These are phyloP conservation scores for Otolemur crassicaudatus DNA, from an alignment of 2,797 vertebrate species.

Conservation along the genomic window DNA sequence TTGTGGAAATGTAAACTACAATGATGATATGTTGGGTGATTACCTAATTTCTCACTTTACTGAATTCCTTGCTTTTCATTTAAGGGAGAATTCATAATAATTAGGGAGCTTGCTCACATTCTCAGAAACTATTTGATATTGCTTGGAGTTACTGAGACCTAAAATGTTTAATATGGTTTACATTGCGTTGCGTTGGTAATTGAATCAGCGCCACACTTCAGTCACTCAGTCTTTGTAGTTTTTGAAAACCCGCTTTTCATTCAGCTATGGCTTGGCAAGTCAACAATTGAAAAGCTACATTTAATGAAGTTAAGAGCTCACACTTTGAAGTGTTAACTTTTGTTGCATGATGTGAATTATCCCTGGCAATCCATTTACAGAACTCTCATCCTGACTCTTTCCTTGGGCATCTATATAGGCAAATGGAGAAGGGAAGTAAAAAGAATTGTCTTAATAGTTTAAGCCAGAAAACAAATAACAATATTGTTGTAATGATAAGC, in stretches of 20 bases:
- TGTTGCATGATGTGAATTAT: not conserved
- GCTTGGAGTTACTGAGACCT: slow-evolving; percentile 20
- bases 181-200: not conserved
- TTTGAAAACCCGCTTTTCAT: not conserved
- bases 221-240: not conserved
- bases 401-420: not conserved
- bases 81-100: slow-evolving; percentile 50
- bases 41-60: slow-evolving; percentile 22
- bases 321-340: not conserved
- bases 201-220: not conserved
- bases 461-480: not conserved
- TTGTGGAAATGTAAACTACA: not conserved
- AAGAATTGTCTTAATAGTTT: slow-evolving; percentile 52
- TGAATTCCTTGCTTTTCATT: slow-evolving; percentile 47
- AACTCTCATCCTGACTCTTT: not conserved
- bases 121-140: slow-evolving; percentile 16
- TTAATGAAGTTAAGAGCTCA: slow-evolving; percentile 31
- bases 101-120: slow-evolving; percentile 31
- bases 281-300: not conserved
- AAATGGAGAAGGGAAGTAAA: not conserved
- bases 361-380: not conserved
- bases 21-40: not conserved
- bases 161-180: slow-evolving; percentile 57
- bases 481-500: not conserved
- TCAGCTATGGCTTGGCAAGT: too few relatives aligned